These are phyloP conservation scores for Pelecanus crispus DNA, from an alignment of 2,113 vertebrate genomes.

Conservation along the genomic window DNA sequence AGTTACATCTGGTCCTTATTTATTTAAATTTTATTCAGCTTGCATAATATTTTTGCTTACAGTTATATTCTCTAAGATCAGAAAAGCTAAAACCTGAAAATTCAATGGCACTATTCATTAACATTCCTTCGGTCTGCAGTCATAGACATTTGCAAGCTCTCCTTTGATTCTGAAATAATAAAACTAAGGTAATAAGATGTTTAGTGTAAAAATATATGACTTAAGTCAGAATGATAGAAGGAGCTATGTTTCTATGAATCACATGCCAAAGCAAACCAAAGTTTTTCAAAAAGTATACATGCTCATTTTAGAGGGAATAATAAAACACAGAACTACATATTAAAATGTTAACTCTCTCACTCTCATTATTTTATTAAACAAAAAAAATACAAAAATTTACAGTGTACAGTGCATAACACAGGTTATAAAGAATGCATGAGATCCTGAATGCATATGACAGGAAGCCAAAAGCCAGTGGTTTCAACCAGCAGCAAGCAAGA, in stretches of 20 bases:
- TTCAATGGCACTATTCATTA: constrained; percentile 73
- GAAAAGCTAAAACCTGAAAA: constrained; percentile 69
- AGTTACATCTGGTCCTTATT: constrained; percentile 74
- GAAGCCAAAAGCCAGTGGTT: background rate
- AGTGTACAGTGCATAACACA: background rate
- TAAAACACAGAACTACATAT: constrained; percentile 61
- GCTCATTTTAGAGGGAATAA: constrained; percentile 59
- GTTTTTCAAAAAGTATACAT: constrained; percentile 54
- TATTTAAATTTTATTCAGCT: constrained; percentile 72
- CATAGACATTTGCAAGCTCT: constrained; percentile 68
- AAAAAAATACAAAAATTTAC: background rate
- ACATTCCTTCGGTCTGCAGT: constrained; percentile 71
- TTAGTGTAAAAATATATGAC: constrained; percentile 79
- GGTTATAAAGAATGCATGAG: background rate
- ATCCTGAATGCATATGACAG: background rate
- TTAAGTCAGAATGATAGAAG: constrained; percentile 71
- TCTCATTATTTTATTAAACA: constrained; percentile 54
- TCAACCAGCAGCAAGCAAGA: background rate
- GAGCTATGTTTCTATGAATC: constrained; percentile 55
- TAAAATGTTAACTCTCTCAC: constrained; percentile 54
- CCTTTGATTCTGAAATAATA: constrained; percentile 76
- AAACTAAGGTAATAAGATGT: constrained; percentile 76
- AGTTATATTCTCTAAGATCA: constrained; percentile 65
- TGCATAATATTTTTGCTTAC: constrained; percentile 74
- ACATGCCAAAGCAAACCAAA: constrained; percentile 64